phyloP scores from a whole-genome alignment of 2,888 invertebrate genomes.

The Xestobium rufovillosum region DNA sequence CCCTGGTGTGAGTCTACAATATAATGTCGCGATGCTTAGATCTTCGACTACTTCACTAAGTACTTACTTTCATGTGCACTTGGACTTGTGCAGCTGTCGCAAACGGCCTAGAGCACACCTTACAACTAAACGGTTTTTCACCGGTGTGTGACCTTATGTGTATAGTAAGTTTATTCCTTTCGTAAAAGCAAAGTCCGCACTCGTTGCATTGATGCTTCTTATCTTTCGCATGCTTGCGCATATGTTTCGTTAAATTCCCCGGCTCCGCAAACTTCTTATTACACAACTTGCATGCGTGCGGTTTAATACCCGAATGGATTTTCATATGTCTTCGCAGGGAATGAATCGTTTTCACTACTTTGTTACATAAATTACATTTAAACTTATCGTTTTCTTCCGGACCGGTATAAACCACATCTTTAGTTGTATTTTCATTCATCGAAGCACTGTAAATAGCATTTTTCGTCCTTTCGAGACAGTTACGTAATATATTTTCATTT shows the following conservation, averaged over 20 bases:
- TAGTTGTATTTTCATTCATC: conserved; percentile 11
- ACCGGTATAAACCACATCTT: conserved; percentile 8
- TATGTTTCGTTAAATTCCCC: conserved; percentile 28
- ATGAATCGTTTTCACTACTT: conserved; percentile 23
- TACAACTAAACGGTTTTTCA: conserved; percentile 30
- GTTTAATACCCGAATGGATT: conserved; percentile 24
- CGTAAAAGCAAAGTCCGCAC: conserved; percentile 31
- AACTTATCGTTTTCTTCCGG: conserved; percentile 9
- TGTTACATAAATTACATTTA: conserved; percentile 24
- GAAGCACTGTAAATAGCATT: conserved; percentile 10
- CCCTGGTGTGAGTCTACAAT: conserved; percentile 28
- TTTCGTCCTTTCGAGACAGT: conserved; percentile 12
- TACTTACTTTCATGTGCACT: conserved; percentile 28
- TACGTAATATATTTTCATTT: conserved; percentile 18
- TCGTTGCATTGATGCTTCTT: conserved; percentile 31
- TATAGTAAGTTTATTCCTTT: conserved; percentile 29
- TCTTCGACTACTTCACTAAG: not conserved
- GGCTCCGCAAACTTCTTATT: conserved; percentile 26
- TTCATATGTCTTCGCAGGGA: conserved; percentile 26
- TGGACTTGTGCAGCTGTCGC: conserved; percentile 27
- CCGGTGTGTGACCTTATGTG: conserved; percentile 31
- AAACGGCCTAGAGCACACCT: conserved; percentile 26
- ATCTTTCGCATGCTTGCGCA: conserved; percentile 27
- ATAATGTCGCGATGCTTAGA: not conserved
- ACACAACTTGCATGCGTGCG: conserved; percentile 24